A percentile compares a stretch with the other conserved stretches of the same genome.
These are phyloP conservation scores for Odontothrips loti DNA, from an alignment of 2,888 invertebrate species.

Conservation along the genomic window DNA sequence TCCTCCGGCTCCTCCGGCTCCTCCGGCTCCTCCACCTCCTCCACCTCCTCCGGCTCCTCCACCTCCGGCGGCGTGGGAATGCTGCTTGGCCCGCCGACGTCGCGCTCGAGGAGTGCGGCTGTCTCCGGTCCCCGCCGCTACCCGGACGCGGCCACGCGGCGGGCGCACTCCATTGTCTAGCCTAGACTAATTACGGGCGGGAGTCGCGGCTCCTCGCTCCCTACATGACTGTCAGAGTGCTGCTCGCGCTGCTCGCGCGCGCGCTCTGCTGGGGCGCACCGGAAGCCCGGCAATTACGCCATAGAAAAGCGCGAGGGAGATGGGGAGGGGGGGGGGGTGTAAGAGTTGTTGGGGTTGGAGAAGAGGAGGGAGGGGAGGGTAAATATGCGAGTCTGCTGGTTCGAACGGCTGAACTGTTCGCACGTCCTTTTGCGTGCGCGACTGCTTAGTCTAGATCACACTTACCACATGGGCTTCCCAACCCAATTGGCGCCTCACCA, in stretches of 20 bases:
- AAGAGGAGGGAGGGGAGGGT: background rate
- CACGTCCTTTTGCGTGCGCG: too few relatives aligned
- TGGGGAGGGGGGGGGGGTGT: background rate
- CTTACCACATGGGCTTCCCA: background rate
- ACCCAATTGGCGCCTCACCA: background rate
- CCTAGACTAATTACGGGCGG: slow-evolving; percentile 7
- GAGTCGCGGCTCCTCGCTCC: background rate
- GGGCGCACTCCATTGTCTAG: background rate
- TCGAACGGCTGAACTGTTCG: too few relatives aligned
- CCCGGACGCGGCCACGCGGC: background rate
- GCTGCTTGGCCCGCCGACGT: background rate
- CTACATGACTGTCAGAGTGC: too few relatives aligned
- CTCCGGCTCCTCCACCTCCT: too few relatives aligned
- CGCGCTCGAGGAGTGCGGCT: background rate
- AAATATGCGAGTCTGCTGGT: background rate
- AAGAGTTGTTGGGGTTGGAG: background rate
- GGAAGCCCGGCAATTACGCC: background rate
- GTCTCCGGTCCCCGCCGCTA: background rate
- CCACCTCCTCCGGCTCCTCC: too few relatives aligned
- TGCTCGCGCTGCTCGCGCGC: background rate
- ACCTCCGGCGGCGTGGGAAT: too few relatives aligned
- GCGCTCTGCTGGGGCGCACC: background rate
- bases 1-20: too few relatives aligned
- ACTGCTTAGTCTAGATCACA: background rate
- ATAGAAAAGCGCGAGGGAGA: background rate